Evolutionary conservation across 2,797 vertebrate genomes (phyloP).

Genomic region (Catharus ustulatus): DNA sequence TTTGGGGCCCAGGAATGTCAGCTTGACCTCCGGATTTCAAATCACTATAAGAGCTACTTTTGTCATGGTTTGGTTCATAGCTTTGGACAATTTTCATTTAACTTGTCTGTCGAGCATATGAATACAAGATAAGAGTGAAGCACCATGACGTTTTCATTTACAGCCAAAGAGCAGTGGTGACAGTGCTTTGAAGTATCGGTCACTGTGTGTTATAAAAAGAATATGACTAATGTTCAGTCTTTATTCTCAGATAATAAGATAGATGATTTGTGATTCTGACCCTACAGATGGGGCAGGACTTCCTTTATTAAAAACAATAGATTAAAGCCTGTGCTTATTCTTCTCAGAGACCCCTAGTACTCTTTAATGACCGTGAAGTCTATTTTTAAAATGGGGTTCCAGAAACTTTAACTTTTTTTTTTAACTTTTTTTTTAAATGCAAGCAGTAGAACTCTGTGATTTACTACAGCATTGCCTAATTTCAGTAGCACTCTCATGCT

Average conservation of each 20-base stretch:
- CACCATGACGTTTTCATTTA: slow-evolving; percentile 70
- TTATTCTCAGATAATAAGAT: slow-evolving; percentile 72
- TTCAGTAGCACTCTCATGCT: slow-evolving; percentile 28
- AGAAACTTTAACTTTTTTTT: not conserved
- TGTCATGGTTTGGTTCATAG: slow-evolving; percentile 70
- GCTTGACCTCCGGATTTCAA: slow-evolving; percentile 59
- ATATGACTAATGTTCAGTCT: slow-evolving; percentile 65
- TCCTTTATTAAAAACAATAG: slow-evolving; percentile 71
- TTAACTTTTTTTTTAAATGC: not conserved
- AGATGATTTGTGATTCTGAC: slow-evolving; percentile 71
- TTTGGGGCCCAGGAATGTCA: slow-evolving; percentile 57
- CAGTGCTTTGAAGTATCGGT: slow-evolving; percentile 70
- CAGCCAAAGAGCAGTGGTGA: slow-evolving; percentile 44
- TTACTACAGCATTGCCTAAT: slow-evolving; percentile 23
- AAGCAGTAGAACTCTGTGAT: slow-evolving; percentile 8
- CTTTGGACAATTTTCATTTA: slow-evolving; percentile 72
- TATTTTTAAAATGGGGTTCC: slow-evolving; percentile 39
- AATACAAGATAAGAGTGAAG: slow-evolving; percentile 67
- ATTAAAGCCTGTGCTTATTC: slow-evolving; percentile 32
- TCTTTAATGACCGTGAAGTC: slow-evolving; percentile 41
- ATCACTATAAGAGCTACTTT: slow-evolving; percentile 60
- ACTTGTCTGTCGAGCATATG: slow-evolving; percentile 68
- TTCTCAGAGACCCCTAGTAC: slow-evolving; percentile 28
- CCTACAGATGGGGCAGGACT: slow-evolving; percentile 48
- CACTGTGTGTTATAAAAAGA: slow-evolving; percentile 67